Evolutionary conservation across 1,140 invertebrate genomes (phyloP).

Genomic region (Palaemon carinicauda): DNA sequence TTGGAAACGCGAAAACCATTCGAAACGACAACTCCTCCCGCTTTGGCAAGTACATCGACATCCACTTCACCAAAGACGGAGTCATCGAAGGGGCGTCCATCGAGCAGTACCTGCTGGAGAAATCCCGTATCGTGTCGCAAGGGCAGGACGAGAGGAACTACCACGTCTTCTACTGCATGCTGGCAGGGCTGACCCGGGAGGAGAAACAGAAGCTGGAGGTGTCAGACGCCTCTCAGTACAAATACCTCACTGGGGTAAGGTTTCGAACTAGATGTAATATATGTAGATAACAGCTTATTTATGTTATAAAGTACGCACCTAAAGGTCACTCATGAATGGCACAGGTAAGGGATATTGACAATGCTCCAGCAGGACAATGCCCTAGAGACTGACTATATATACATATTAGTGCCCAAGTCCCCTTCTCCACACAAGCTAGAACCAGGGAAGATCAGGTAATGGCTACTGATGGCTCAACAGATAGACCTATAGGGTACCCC

Average conservation of each 20-base stretch:
- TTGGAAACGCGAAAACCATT: slow-evolving; percentile 99
- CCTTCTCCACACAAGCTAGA: too few species aligned
- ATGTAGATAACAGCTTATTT: too few species aligned
- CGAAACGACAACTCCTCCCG: slow-evolving; percentile 98
- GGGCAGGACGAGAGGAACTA: slow-evolving; percentile 96
- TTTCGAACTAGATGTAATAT: too few species aligned
- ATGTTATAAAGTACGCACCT: too few species aligned
- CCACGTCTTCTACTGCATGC: slow-evolving; percentile 97
- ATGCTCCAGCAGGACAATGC: too few species aligned
- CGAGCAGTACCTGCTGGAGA: slow-evolving; percentile 97
- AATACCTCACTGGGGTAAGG: slow-evolving; percentile 89
- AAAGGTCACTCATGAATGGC: too few species aligned
- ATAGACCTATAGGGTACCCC: too few species aligned
- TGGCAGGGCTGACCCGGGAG: slow-evolving; percentile 90
- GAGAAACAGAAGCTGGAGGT: slow-evolving; percentile 91
- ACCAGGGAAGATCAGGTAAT: too few species aligned
- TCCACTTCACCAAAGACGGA: slow-evolving; percentile 93
- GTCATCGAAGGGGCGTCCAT: slow-evolving; percentile 98
- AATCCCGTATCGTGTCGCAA: slow-evolving; percentile 95
- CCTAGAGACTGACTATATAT: too few species aligned
- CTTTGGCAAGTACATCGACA: slow-evolving; percentile 98
- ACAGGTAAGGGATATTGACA: too few species aligned
- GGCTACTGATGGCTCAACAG: too few species aligned
- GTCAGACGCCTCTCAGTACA: slow-evolving; percentile 84
- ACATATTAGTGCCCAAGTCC: too few species aligned